A percentile compares a stretch with the other conserved stretches of the same genome.
These are phyloP conservation scores for Graphium colonna DNA, from an alignment of 2,888 invertebrate genomes.

Conservation along the genomic window DNA sequence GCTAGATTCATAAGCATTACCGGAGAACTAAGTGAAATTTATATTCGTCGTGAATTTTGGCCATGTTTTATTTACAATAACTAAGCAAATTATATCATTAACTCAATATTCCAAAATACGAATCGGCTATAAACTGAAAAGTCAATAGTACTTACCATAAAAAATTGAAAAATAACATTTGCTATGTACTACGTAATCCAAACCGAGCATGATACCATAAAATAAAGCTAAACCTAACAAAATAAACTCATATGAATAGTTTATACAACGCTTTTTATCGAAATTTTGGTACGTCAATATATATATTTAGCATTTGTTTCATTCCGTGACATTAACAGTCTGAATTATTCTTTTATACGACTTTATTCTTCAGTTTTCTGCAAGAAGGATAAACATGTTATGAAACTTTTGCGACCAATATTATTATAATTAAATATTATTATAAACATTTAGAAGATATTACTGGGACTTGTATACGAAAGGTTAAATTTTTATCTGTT, in stretches of 20 bases:
- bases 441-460: no score
- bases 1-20: no score
- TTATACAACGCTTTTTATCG: constrained; percentile 22
- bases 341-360: constrained; percentile 25
- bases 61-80: no score
- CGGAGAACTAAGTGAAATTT: no score
- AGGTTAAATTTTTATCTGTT: no score
- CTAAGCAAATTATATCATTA: no score
- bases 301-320: constrained; percentile 27
- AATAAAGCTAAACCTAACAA: constrained; percentile 43
- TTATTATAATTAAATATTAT: no score
- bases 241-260: constrained; percentile 39
- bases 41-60: no score
- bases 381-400: constrained; percentile 6
- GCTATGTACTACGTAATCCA: constrained; percentile 46
- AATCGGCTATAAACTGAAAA: no score
- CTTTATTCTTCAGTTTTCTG: constrained; percentile 17
- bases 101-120: no score
- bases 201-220: constrained; percentile 50
- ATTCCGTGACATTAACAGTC: constrained; percentile 19
- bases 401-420: constrained; percentile 10
- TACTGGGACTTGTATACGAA: no score
- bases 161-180: constrained; percentile 70
- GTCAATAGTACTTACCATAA: constrained; percentile 63
- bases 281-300: constrained; percentile 30